A percentile compares a stretch with the other conserved stretches of the same genome.
Conservation (phyloP, 2,113 vertebrate genomes). For the Atherinomorus stipes region DNA sequence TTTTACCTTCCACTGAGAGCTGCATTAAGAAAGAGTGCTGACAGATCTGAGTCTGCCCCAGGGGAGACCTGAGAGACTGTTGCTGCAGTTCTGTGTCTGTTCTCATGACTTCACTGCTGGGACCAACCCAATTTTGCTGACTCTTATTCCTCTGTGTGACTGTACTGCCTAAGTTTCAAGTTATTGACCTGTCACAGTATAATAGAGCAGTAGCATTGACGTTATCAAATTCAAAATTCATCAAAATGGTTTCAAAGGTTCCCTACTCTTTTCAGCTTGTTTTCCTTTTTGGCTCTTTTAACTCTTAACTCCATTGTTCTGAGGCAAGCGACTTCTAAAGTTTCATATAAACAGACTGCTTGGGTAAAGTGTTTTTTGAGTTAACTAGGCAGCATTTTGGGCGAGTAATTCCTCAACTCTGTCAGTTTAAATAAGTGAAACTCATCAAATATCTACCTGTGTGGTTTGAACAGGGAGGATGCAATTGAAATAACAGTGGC, state of each 20-base stretch:
- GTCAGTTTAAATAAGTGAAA: background rate
- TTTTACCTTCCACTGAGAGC: constrained; percentile 41
- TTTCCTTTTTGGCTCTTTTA: too few species aligned
- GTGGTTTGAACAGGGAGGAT: constrained; percentile 1
- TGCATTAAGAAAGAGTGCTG: constrained; percentile 61
- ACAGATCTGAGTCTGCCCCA: constrained; percentile 54
- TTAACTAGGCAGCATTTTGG: background rate
- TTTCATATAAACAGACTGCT: background rate
- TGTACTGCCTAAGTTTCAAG: constrained; percentile 17
- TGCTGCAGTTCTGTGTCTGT: constrained; percentile 50
- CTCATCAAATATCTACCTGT: background rate
- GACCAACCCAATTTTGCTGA: constrained; percentile 59
- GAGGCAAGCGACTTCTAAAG: too few species aligned
- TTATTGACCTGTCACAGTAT: constrained; percentile 6
- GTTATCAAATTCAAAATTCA: constrained; percentile 8
- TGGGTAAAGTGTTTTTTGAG: background rate
- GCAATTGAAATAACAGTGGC: constrained; percentile 7
- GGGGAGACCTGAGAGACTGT: constrained; percentile 45
- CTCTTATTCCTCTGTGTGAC: constrained; percentile 34
- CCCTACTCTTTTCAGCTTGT: too few species aligned
- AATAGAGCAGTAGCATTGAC: background rate
- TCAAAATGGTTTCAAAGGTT: background rate
- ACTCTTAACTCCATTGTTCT: too few species aligned
- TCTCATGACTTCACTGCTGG: constrained; percentile 72
- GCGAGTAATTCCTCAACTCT: constrained; percentile 16